These are phyloP conservation scores for Uropsilus gracilis DNA, from an alignment of 2,113 vertebrate genomes.

Conservation along the genomic window DNA sequence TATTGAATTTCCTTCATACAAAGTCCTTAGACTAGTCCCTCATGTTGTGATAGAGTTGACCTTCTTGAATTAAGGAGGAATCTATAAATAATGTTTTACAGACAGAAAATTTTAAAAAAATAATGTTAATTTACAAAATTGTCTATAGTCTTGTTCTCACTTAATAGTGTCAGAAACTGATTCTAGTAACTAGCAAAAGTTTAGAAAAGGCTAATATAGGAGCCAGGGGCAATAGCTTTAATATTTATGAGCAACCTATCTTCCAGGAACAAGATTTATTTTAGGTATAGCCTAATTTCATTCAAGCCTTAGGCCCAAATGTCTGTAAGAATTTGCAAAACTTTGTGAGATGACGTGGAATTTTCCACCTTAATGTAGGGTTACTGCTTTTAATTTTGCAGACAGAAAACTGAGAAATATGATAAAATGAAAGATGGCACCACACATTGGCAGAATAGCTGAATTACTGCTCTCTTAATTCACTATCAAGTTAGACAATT, in stretches of 20 bases:
- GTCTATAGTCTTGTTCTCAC: neutral
- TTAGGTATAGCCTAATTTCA: conserved; percentile 42
- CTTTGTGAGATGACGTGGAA: neutral
- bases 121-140: neutral
- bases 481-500: neutral
- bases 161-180: neutral
- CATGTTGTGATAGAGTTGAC: neutral
- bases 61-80: neutral
- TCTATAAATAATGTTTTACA: neutral
- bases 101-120: neutral
- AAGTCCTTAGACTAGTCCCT: neutral
- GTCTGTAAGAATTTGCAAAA: conserved; percentile 45
- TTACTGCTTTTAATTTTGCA: conserved; percentile 31
- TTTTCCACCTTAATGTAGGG: neutral
- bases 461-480: neutral
- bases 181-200: neutral
- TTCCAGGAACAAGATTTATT: conserved; percentile 44
- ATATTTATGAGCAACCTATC: conserved; percentile 54
- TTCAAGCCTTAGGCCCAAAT: conserved; percentile 22
- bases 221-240: conserved; percentile 17
- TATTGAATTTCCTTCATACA: neutral
- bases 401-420: neutral
- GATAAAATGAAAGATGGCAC: neutral
- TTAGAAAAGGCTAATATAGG: neutral
- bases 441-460: neutral